phyloP scores from a whole-genome alignment of 2,797 vertebrate species.

The Gobio occitaniae region DNA sequence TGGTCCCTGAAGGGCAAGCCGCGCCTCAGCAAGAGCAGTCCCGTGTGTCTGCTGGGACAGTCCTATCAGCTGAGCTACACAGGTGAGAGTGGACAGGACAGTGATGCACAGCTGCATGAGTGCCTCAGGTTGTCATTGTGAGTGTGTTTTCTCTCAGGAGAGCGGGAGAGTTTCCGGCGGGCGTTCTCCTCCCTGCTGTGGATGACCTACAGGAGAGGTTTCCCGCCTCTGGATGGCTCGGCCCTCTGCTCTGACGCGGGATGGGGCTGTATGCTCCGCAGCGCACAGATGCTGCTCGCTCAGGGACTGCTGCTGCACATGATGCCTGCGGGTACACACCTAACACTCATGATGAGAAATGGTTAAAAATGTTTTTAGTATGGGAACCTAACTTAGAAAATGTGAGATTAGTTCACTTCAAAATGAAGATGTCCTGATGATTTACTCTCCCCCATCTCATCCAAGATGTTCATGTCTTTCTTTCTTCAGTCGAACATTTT shows the following conservation, averaged over 20 bases:
- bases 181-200: slow-evolving; percentile 85
- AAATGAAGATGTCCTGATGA: too few species aligned
- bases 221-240: slow-evolving; percentile 77
- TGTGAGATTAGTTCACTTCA: background rate
- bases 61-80: slow-evolving; percentile 77
- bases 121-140: background rate
- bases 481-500: too few species aligned
- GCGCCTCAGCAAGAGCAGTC: slow-evolving; percentile 83
- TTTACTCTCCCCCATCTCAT: too few species aligned
- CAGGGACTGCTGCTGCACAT: slow-evolving; percentile 84
- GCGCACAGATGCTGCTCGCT: slow-evolving; percentile 91
- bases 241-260: slow-evolving; percentile 87
- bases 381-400: background rate
- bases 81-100: slow-evolving; percentile 68
- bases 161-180: slow-evolving; percentile 78
- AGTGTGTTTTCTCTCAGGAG: slow-evolving; percentile 68
- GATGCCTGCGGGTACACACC: slow-evolving; percentile 79
- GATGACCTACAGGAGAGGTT: slow-evolving; percentile 89
- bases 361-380: too few species aligned
- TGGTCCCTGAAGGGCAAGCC: slow-evolving; percentile 86
- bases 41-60: slow-evolving; percentile 83
- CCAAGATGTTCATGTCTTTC: too few species aligned
- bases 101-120: too few species aligned
- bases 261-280: slow-evolving; percentile 91
- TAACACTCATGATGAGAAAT: background rate